Percentiles rank a stretch among this genome's conserved stretches.
Evolutionary conservation across 1,140 invertebrate genomes (phyloP).

Genomic region (Episyrphus balteatus): DNA sequence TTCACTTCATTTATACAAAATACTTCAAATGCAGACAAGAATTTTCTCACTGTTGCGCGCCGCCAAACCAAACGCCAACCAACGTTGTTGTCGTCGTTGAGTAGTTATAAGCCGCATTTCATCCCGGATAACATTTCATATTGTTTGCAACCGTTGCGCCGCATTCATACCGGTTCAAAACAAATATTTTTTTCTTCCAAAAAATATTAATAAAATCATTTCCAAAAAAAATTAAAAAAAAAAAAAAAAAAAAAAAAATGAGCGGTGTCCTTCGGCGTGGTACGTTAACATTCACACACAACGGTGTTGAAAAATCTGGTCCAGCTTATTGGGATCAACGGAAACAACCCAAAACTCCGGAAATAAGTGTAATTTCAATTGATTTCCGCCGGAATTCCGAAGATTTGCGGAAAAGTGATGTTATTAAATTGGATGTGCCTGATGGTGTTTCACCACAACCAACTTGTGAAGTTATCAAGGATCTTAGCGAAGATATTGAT

Average conservation of each 20-base stretch:
- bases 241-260: conserved; percentile 10
- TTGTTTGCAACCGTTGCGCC: too few species aligned
- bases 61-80: not conserved
- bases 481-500: conserved; percentile 37
- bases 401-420: conserved; percentile 24
- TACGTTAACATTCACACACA: conserved; percentile 29
- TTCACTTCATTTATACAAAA: not conserved
- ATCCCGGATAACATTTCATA: too few species aligned
- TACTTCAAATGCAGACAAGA: not conserved
- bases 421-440: not conserved
- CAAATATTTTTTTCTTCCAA: too few species aligned
- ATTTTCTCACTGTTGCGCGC: not conserved
- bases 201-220: not conserved
- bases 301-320: not conserved
- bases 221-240: not conserved
- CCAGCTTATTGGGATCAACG: not conserved
- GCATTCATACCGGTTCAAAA: too few species aligned
- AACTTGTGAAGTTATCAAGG: not conserved
- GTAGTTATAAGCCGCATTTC: too few species aligned
- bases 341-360: conserved; percentile 15
- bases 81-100: too few species aligned
- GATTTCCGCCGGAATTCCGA: conserved; percentile 32
- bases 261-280: conserved; percentile 31
- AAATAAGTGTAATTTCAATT: conserved; percentile 33
- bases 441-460: too few species aligned